Evolutionary conservation across 2,797 vertebrate species (phyloP), one percentile per base, ranked within the genome.

Genomic region (Carcharodon carcharias): DNA sequence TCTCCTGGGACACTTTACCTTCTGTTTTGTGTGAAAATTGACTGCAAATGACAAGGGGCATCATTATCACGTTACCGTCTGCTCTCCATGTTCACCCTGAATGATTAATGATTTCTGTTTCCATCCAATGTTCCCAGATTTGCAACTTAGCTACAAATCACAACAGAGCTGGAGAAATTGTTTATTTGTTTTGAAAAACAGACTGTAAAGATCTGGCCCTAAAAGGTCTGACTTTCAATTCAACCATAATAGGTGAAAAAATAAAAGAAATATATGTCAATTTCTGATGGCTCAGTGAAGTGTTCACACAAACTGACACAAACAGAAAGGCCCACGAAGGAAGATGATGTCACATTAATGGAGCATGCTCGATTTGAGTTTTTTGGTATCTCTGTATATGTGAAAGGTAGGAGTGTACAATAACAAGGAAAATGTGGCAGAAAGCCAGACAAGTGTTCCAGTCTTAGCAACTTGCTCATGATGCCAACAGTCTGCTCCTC

Each of bases 1-100:
- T 63, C 91, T 45, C 63, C 61, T 40, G 63, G 91, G 91, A 93
- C n/a, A 93, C 18, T 9, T 26, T 26, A 21, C 61, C 61, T 93
- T 21, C 61, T 93, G 58, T 45, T 93, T 67, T 45, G 91, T 45
- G 23, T 93, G n/a, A 45, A 67, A 65, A 40, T 67, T 45, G 91
- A 67, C 63, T 67, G 91, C 91, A 67, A 93, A 45, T 45, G 63
- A n/a, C n/a, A 93, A 65, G 5, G n/a, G 91, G 91, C 91, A 93
- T 93, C n/a, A 93, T 93, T 93, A 67, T 21, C 91, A 93, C 67
- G 91, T 93, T 45, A 67, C n/a, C 1, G n/a, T 65, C 91, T 93
- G 21, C 63, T 45, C 9, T 45, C 21, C 61, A 45, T 93, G 35
- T 93, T 65, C 61, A 40, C 18, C 7, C 21, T 93, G 91, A 92